These are phyloP conservation scores for Camponotus vicinus DNA, from an alignment of 1,140 invertebrate species.

Conservation along the genomic window DNA sequence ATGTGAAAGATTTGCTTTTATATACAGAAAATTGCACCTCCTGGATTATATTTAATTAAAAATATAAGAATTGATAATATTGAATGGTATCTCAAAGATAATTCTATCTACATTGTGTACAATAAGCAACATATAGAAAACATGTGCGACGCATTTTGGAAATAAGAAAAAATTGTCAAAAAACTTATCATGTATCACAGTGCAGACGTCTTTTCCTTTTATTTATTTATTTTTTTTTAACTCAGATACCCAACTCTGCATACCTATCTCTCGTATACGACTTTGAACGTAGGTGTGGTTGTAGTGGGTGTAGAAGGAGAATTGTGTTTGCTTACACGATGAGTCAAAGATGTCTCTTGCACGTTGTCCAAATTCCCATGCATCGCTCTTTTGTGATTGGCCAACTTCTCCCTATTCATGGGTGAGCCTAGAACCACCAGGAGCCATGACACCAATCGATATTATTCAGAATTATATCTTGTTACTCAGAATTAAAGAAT, in stretches of 20 bases:
- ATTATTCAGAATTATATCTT: slow-evolving; percentile 39
- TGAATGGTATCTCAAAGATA: neutral
- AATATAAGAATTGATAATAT: slow-evolving; percentile 1
- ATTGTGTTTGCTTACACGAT: slow-evolving; percentile 86
- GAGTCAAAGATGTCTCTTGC: slow-evolving; percentile 91
- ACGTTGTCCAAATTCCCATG: slow-evolving; percentile 89
- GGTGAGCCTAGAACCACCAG: slow-evolving; percentile 89
- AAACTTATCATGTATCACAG: slow-evolving; percentile 38
- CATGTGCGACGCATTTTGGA: slow-evolving; percentile 8
- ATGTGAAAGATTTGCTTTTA: neutral
- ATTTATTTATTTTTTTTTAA: slow-evolving; percentile 22
- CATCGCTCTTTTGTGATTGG: slow-evolving; percentile 88
- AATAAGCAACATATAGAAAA: neutral
- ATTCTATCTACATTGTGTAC: neutral
- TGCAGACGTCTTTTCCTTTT: slow-evolving; percentile 17
- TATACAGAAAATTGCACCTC: slow-evolving; percentile 8
- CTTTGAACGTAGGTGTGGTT: slow-evolving; percentile 83
- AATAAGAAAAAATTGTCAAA: neutral
- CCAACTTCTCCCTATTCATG: slow-evolving; percentile 92
- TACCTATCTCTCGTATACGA: slow-evolving; percentile 83
- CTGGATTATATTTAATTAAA: neutral
- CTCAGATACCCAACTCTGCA: slow-evolving; percentile 60
- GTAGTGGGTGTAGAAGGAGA: slow-evolving; percentile 83
- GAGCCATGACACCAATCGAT: slow-evolving; percentile 52
- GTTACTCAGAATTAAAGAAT: slow-evolving; percentile 4